phyloP scores from a whole-genome alignment of 30 jellyfish, hydroid and myxozoan genomes.

The Aurelia aurita region DNA sequence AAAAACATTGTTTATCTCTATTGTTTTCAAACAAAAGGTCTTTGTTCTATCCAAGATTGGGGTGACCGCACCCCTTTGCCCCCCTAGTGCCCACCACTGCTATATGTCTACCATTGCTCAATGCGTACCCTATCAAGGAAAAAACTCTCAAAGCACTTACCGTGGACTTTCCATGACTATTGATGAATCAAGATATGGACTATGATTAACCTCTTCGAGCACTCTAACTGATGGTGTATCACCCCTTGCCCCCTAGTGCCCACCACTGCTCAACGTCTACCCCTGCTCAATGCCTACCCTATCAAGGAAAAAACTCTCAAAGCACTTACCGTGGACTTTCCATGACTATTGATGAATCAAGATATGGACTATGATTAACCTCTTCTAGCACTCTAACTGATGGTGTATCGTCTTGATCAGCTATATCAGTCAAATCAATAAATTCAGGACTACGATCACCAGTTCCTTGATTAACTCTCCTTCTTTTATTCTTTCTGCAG shows the following conservation, averaged over 20 bases:
- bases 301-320: neutral
- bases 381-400: constrained; percentile 51
- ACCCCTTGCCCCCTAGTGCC: too few species aligned
- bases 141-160: neutral
- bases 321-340: constrained; percentile 30
- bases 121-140: too few species aligned
- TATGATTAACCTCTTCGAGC: constrained; percentile 51
- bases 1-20: too few species aligned
- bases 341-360: constrained; percentile 44
- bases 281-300: too few species aligned
- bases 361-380: constrained; percentile 58
- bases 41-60: too few species aligned
- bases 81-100: too few species aligned
- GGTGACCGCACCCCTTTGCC: too few species aligned
- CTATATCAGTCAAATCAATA: constrained; percentile 81
- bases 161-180: constrained; percentile 24
- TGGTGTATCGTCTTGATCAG: constrained; percentile 72
- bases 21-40: too few species aligned
- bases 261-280: too few species aligned
- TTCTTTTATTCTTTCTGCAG: constrained; percentile 43
- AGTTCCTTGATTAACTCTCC: constrained; percentile 30
- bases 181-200: constrained; percentile 64
- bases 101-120: too few species aligned
- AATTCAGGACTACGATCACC: constrained; percentile 59
- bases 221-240: constrained; percentile 45